A percentile compares a stretch with the other conserved stretches of the same genome.
phyloP scores from a whole-genome alignment of 1,140 invertebrate species.

The Drosophila tristis region DNA sequence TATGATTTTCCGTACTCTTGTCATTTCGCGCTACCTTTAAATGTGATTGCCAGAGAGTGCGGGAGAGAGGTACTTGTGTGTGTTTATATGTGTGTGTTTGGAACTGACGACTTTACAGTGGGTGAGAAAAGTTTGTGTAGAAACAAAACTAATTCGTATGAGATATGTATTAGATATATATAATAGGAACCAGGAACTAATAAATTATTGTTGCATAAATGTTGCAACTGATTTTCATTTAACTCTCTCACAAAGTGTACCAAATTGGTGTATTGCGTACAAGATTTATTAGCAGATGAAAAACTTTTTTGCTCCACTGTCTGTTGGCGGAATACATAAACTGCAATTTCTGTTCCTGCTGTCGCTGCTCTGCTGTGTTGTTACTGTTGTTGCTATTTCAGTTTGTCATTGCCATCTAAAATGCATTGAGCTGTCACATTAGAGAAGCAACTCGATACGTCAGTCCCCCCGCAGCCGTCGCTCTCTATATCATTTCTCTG shows the following conservation, averaged over 20 bases:
- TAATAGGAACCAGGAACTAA: neutral
- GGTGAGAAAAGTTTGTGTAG: constrained; percentile 5
- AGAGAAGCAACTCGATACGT: constrained; percentile 79
- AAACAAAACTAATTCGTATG: neutral
- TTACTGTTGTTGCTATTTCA: constrained; percentile 59
- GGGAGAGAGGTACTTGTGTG: neutral
- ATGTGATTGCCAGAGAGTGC: constrained; percentile 35
- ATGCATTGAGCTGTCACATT: constrained; percentile 83
- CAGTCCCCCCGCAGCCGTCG: constrained; percentile 16
- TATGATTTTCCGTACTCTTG: constrained; percentile 63
- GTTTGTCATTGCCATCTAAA: constrained; percentile 80
- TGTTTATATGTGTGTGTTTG: neutral
- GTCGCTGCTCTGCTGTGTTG: constrained; percentile 18
- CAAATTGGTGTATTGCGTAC: no score
- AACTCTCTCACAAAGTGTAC: no score
- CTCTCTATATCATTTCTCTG: neutral
- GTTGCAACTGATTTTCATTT: no score
- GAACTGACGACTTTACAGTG: constrained; percentile 29
- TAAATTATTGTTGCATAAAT: no score
- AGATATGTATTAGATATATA: no score
- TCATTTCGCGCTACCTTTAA: constrained; percentile 56
- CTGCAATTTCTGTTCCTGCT: constrained; percentile 56
- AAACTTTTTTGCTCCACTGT: constrained; percentile 45
- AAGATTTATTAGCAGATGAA: neutral
- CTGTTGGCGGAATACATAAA: constrained; percentile 51